A percentile compares a stretch with the other conserved stretches of the same genome.
These are phyloP conservation scores for Antheraea yamamai DNA, from an alignment of 2,888 invertebrate genomes.

Conservation along the genomic window DNA sequence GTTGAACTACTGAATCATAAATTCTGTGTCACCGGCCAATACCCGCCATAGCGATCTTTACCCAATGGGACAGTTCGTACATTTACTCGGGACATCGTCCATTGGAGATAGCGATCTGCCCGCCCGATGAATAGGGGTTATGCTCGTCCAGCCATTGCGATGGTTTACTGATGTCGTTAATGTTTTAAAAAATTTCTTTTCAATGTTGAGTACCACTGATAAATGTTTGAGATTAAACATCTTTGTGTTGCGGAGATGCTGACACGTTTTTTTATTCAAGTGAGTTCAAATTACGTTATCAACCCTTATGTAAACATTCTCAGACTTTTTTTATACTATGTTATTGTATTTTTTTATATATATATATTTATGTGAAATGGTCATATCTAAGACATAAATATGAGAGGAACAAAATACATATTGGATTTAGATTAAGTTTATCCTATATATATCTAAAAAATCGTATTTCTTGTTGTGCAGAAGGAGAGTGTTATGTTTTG, in stretches of 20 bases:
- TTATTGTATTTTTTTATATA: no score
- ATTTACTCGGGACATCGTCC: conserved; percentile 53
- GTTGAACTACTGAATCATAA: conserved; percentile 3
- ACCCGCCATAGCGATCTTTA: conserved; percentile 59
- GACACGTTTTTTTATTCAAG: not conserved
- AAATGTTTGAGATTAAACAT: not conserved
- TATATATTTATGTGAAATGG: no score
- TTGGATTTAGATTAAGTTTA: no score
- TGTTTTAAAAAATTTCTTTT: not conserved
- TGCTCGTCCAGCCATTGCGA: conserved; percentile 34
- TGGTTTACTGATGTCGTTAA: conserved; percentile 23
- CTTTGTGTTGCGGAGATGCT: not conserved
- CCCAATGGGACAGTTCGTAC: conserved; percentile 56
- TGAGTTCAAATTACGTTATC: not conserved
- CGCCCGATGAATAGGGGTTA: conserved; percentile 47
- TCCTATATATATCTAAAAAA: no score
- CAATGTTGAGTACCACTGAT: not conserved
- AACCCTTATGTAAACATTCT: not conserved
- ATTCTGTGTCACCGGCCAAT: conserved; percentile 38
- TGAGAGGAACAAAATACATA: no score
- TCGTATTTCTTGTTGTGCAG: no score
- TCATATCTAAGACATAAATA: no score
- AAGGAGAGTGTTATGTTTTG: no score
- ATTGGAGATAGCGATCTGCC: conserved; percentile 65
- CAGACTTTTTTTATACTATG: not conserved